Evolutionary conservation across 2,888 invertebrate genomes (phyloP).

Genomic region (Lagria hirta): DNA sequence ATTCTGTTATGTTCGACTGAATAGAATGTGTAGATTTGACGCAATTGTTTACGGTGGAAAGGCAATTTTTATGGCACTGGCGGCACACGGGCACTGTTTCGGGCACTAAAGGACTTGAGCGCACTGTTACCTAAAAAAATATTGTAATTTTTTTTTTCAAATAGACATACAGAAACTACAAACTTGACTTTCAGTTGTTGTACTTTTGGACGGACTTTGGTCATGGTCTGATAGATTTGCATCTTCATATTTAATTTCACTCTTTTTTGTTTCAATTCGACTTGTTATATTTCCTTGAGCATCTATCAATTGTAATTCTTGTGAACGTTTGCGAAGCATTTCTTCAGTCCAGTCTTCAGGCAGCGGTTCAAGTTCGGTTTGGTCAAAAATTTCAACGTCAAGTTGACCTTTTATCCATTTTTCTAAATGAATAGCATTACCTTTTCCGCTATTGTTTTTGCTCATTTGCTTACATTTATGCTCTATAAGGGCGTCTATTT

Average conservation of each 20-base stretch:
- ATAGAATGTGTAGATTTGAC: slow-evolving; percentile 25
- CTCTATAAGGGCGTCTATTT: slow-evolving; percentile 63
- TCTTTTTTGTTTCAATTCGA: slow-evolving; percentile 30
- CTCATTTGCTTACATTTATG: slow-evolving; percentile 65
- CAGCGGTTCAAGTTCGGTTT: slow-evolving; percentile 57
- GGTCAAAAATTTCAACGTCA: slow-evolving; percentile 53
- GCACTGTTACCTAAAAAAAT: slow-evolving; percentile 70
- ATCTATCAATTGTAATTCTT: slow-evolving; percentile 66
- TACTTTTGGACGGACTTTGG: slow-evolving; percentile 71
- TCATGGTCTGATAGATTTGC: slow-evolving; percentile 59
- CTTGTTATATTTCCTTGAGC: slow-evolving; percentile 46
- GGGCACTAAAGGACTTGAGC: slow-evolving; percentile 72
- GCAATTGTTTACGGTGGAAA: slow-evolving; percentile 49
- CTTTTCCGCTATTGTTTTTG: slow-evolving; percentile 65
- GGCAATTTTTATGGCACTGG: slow-evolving; percentile 77
- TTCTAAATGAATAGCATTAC: slow-evolving; percentile 73
- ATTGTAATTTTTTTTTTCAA: neutral
- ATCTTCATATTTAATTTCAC: slow-evolving; percentile 54
- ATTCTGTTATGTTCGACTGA: slow-evolving; percentile 19
- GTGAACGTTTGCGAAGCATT: slow-evolving; percentile 69
- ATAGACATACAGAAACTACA: no score
- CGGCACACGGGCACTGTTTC: slow-evolving; percentile 75
- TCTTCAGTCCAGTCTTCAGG: slow-evolving; percentile 73
- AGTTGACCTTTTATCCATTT: slow-evolving; percentile 80
- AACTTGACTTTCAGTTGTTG: slow-evolving; percentile 78